Evolutionary conservation across 2,888 invertebrate genomes (phyloP).

Genomic region (Eudemis profundana): DNA sequence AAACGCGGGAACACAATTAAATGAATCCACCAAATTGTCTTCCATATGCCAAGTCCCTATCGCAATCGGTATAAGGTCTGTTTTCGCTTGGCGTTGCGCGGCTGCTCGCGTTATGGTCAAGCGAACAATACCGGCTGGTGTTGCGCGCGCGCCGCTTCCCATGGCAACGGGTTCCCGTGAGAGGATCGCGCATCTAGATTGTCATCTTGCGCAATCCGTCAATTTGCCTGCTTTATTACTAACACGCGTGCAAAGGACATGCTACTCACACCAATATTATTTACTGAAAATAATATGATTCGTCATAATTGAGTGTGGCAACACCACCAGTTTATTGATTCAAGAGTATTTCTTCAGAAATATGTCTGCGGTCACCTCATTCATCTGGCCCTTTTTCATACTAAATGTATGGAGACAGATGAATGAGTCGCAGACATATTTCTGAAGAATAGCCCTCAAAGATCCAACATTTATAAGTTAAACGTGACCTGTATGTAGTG

Average conservation of each 20-base stretch:
- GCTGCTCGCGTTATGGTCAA: conserved; percentile 42
- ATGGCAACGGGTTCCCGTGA: conserved; percentile 49
- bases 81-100: neutral
- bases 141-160: conserved; percentile 39
- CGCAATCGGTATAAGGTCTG: neutral
- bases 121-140: conserved; percentile 49
- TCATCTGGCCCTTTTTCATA: no score
- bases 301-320: no score
- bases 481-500: no score
- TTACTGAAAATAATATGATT: no score
- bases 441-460: no score
- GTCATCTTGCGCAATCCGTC: conserved; percentile 23
- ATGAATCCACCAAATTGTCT: neutral
- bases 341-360: no score
- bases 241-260: conserved; percentile 1
- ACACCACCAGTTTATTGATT: no score
- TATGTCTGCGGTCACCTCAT: no score
- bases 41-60: neutral
- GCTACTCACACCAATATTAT: no score
- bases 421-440: no score
- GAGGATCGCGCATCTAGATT: conserved; percentile 35
- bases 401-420: no score
- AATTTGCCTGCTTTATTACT: conserved; percentile 20
- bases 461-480: no score
- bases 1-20: conserved; percentile 17